Base-by-base conservation (phyloP, 2,888 invertebrate genomes). In the Phaedon cochleariae region DNA sequence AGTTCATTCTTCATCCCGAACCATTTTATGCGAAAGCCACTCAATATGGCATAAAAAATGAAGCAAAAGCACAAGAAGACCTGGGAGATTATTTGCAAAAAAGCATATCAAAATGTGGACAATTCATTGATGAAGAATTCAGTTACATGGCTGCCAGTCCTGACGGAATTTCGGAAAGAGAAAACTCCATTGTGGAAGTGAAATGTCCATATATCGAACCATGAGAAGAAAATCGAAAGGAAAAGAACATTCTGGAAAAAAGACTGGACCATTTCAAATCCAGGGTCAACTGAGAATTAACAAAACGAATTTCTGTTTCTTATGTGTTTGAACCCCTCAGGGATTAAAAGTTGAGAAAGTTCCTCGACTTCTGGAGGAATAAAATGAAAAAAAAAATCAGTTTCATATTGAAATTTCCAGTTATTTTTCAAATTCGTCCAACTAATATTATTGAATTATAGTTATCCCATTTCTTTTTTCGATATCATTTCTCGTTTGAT, bases 111-210 rank as follows among this genome's bases (percentile, higher is more conserved):
- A 51, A 12, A 41, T 52, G 53, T 52, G 45, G 18, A 26, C 26
- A 5, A 26, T 52, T 60, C n/a, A 60, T 60, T 53, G 45, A 53
- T 60, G 12, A 45, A 60, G 41, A 53, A 29, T 41, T 52, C 10
- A 20, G 18, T 18, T 48, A 29, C 20, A 18, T 59, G 12, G 59
- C 48, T 46, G 59, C 59, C 9, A 59, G n/a, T 18, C 59, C 59
- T 22, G 49, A 59, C n/a, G 59, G 59, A 9, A 29, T 59, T 31
- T 12, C 46, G 17, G 49, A 18, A 7, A 17, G 20, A 12, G 26
- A 48, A 46, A 57, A 17, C n/a, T 18, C 57, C 17, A 34, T 57
- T 41, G 21, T 57, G 20, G 18, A 57, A 57, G 37, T 57, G 7
- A 57, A 57, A 41, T 57, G 57, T 37, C 41, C 29, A 15, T 57